These are phyloP conservation scores for Micronisus gabar DNA, from an alignment of 2,113 vertebrate genomes.

Conservation along the genomic window DNA sequence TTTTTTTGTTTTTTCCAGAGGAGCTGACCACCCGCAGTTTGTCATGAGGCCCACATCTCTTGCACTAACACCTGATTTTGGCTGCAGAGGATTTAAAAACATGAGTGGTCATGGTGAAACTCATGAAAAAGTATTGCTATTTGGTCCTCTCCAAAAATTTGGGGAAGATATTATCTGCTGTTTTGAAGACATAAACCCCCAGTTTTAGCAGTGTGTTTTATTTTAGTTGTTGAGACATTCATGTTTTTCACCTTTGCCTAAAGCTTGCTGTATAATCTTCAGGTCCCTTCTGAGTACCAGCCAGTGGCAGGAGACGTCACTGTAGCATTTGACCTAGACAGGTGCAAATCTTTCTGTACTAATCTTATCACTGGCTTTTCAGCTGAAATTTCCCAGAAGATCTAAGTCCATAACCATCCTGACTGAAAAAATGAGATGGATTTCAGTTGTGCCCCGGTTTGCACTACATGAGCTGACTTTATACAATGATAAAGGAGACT, in stretches of 20 bases:
- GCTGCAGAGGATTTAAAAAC: background rate
- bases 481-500: background rate
- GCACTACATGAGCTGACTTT: background rate
- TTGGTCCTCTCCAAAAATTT: background rate
- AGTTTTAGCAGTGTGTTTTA: background rate
- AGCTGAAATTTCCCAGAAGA: background rate
- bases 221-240: background rate
- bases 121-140: accelerated
- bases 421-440: background rate
- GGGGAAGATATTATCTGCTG: background rate
- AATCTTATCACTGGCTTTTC: background rate
- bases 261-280: background rate
- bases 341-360: background rate
- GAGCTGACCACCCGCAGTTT: background rate
- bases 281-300: background rate
- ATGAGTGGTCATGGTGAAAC: background rate
- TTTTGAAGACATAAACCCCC: background rate
- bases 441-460: accelerated
- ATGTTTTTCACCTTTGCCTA: background rate
- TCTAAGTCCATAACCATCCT: background rate
- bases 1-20: background rate
- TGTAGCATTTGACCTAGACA: background rate
- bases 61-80: background rate
- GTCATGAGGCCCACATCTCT: background rate
- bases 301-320: background rate